A percentile compares a stretch with the other conserved stretches of the same genome.
Conservation (phyloP, 2,797 vertebrate species). For the Myotis pilosus region DNA sequence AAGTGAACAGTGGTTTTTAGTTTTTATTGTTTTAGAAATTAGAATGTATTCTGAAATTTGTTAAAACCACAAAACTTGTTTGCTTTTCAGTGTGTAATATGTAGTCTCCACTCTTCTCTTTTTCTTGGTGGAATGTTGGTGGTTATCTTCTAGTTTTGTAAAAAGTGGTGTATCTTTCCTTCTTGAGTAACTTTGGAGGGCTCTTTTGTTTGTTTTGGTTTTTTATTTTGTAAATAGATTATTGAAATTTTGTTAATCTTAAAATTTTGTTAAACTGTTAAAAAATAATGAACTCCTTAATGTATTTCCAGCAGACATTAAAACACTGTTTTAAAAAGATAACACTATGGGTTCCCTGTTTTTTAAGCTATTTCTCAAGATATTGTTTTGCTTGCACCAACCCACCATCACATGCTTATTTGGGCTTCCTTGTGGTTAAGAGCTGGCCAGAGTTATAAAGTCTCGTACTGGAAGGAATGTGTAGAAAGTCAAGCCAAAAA, state of each 20-base stretch:
- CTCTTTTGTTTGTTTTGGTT: constrained; percentile 9
- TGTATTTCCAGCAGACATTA: not conserved
- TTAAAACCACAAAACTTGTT: not conserved
- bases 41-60: not conserved
- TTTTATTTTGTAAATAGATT: not conserved
- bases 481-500: not conserved
- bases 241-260: not conserved
- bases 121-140: not conserved
- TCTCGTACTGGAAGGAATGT: not conserved
- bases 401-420: not conserved
- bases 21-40: constrained; percentile 44
- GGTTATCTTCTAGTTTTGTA: not conserved
- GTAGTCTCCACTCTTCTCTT: not conserved
- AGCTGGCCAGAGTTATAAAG: not conserved
- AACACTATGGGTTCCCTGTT: not conserved
- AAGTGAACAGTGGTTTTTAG: not conserved
- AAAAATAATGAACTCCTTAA: not conserved
- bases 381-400: not conserved
- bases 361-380: not conserved
- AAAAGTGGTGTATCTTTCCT: not conserved
- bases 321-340: not conserved
- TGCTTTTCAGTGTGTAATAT: not conserved
- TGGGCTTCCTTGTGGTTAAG: not conserved
- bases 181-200: not conserved
- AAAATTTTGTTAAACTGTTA: not conserved